Evolutionary conservation across 2,888 invertebrate species (phyloP).

Genomic region (Mesoligia furuncula): DNA sequence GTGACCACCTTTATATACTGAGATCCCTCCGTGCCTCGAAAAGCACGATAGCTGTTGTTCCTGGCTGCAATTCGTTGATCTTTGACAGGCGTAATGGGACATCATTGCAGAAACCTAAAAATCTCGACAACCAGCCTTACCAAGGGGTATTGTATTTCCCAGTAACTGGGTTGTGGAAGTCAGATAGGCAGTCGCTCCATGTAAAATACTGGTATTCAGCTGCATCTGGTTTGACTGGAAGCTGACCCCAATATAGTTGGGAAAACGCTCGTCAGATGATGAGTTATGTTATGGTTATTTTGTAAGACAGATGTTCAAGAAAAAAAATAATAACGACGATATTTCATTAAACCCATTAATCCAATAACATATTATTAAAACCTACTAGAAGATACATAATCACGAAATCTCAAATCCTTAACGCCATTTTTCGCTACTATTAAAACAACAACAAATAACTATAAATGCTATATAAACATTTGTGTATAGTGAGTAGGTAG

Average conservation of each 20-base stretch:
- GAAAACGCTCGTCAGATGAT: not conserved
- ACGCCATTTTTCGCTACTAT: not conserved
- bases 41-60: not conserved
- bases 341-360: not conserved
- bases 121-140: not conserved
- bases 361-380: not conserved
- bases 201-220: not conserved
- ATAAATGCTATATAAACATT: conserved; percentile 33
- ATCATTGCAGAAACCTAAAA: not conserved
- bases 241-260: not conserved
- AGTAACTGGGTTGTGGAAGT: too few species aligned
- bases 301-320: not conserved
- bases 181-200: not conserved
- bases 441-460: conserved; percentile 30
- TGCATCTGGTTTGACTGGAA: not conserved
- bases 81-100: not conserved
- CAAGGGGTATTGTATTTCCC: not conserved
- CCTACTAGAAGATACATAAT: not conserved
- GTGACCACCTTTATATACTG: not conserved
- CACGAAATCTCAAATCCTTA: not conserved
- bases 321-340: not conserved
- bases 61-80: not conserved
- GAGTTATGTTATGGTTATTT: not conserved
- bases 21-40: not conserved
- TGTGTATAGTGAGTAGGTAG: conserved; percentile 1